A percentile compares a stretch with the other conserved stretches of the same genome.
Conservation (phyloP, 2,888 invertebrate genomes). For the Panopea generosa region DNA sequence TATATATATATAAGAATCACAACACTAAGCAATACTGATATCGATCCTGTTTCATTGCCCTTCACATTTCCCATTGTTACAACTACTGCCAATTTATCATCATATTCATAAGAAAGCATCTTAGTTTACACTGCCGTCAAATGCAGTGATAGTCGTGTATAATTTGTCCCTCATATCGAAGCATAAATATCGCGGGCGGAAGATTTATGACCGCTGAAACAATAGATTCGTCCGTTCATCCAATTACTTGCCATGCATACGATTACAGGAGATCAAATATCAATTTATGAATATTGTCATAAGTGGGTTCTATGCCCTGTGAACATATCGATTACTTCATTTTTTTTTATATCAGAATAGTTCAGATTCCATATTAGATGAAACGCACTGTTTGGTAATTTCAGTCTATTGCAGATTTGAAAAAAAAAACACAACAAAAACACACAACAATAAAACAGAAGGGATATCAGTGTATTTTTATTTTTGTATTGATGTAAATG, state of each 20-base stretch:
- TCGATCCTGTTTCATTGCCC: not conserved
- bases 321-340: not conserved
- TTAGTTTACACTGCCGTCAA: slow-evolving; percentile 25
- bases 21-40: not conserved
- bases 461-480: no score
- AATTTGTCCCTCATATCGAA: slow-evolving; percentile 14
- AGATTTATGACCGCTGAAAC: slow-evolving; percentile 47
- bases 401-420: no score
- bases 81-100: slow-evolving; percentile 3
- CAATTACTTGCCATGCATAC: slow-evolving; percentile 49
- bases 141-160: slow-evolving; percentile 12
- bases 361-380: no score
- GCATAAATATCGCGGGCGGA: slow-evolving; percentile 21
- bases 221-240: slow-evolving; percentile 30
- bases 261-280: slow-evolving; percentile 43
- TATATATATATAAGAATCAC: not conserved
- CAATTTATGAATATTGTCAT: slow-evolving; percentile 44
- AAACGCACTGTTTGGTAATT: no score
- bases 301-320: not conserved
- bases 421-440: no score
- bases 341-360: no score
- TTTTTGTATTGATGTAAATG: no score
- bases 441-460: no score
- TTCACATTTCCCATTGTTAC: not conserved
- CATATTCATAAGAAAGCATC: slow-evolving; percentile 17